Conservation (phyloP, 2,888 invertebrate genomes). For the Dexiosoma caninum region DNA sequence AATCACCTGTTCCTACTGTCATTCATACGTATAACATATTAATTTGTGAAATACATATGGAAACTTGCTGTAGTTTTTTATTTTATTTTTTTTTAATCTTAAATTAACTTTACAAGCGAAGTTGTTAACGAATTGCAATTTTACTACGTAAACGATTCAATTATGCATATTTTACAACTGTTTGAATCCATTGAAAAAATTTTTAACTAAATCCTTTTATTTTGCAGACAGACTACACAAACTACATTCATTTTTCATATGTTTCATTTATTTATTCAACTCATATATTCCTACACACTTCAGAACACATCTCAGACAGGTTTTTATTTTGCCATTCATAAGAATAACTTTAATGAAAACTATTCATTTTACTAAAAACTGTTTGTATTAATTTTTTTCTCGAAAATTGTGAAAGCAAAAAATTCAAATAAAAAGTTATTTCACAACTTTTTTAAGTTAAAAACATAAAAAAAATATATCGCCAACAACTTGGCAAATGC, state of each 20-base stretch:
- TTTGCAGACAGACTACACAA: too few relatives aligned
- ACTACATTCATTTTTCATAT: too few relatives aligned
- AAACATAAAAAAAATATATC: not conserved
- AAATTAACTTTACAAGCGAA: too few relatives aligned
- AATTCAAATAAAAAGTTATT: conserved; percentile 8
- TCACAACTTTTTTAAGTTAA: not conserved
- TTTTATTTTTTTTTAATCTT: too few relatives aligned
- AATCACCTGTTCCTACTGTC: too few relatives aligned
- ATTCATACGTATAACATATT: too few relatives aligned
- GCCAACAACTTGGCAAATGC: not conserved
- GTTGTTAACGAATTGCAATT: too few relatives aligned
- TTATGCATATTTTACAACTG: not conserved
- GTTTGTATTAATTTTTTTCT: not conserved
- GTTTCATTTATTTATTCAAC: not conserved
- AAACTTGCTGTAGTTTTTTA: too few relatives aligned
- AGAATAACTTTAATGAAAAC: conserved; percentile 12
- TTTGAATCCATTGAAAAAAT: too few relatives aligned
- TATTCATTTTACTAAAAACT: not conserved
- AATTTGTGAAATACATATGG: too few relatives aligned
- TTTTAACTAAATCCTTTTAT: too few relatives aligned
- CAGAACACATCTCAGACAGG: conserved; percentile 19
- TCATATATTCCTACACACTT: conserved; percentile 5
- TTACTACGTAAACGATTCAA: not conserved
- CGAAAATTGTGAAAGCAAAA: not conserved
- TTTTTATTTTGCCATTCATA: conserved; percentile 27